Evolutionary conservation across 2,888 invertebrate species (phyloP).

Genomic region (Craniophora ligustri): DNA sequence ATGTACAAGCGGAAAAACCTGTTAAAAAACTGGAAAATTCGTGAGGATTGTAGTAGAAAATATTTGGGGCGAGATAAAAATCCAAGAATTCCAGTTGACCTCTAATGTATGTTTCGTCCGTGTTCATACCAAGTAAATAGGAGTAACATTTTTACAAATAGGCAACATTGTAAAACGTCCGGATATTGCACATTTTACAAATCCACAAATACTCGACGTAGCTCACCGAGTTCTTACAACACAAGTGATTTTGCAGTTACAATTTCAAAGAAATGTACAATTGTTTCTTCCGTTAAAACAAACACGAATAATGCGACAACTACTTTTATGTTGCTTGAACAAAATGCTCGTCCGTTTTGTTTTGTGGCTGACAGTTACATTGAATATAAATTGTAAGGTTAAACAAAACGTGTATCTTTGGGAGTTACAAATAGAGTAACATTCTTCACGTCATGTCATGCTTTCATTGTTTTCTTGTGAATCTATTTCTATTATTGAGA

Average conservation of each 20-base stretch:
- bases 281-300: constrained; percentile 24
- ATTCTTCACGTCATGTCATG: no score
- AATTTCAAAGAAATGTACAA: constrained; percentile 22
- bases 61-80: neutral
- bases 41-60: constrained; percentile 2
- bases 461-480: no score
- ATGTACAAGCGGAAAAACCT: constrained; percentile 4
- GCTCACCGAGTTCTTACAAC: constrained; percentile 4
- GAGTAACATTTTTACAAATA: constrained; percentile 15
- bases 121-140: neutral
- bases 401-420: neutral
- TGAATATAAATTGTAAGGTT: neutral
- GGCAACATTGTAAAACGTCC: constrained; percentile 12
- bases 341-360: constrained; percentile 6
- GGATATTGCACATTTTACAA: constrained; percentile 20
- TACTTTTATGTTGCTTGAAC: constrained; percentile 7
- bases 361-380: neutral
- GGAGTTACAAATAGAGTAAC: neutral
- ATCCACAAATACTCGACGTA: constrained; percentile 11
- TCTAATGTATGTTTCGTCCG: neutral
- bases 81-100: neutral
- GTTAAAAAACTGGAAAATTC: constrained; percentile 5
- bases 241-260: constrained; percentile 15
- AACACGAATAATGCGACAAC: constrained; percentile 7
- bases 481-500: no score